phyloP scores from a whole-genome alignment of 1,140 invertebrate species.

The Zaprionus capensis region DNA sequence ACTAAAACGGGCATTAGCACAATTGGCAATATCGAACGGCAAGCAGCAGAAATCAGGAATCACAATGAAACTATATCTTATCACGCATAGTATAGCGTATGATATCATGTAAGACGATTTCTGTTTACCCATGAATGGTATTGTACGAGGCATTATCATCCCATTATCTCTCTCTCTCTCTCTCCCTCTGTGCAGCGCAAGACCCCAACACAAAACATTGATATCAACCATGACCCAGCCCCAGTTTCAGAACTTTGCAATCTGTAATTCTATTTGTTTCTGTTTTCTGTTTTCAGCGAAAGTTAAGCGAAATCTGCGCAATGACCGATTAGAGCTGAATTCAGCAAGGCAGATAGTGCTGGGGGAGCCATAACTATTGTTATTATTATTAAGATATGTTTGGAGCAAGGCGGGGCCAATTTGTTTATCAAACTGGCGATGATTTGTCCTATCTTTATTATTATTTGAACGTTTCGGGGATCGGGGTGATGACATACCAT shows the following conservation, averaged over 20 bases:
- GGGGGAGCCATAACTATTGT: neutral
- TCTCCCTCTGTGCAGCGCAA: slow-evolving; percentile 43
- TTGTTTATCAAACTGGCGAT: slow-evolving; percentile 28
- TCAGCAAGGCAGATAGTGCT: slow-evolving; percentile 9
- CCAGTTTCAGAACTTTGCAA: slow-evolving; percentile 41
- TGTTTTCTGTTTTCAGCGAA: slow-evolving; percentile 27
- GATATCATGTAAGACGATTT: slow-evolving; percentile 70
- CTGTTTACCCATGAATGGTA: slow-evolving; percentile 27
- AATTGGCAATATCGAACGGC: slow-evolving; percentile 26
- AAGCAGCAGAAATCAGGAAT: slow-evolving; percentile 26
- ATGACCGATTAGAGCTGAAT: slow-evolving; percentile 54
- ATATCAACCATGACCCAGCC: slow-evolving; percentile 67
- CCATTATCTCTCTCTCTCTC: slow-evolving; percentile 52
- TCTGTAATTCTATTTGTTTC: slow-evolving; percentile 24
- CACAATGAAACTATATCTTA: slow-evolving; percentile 67
- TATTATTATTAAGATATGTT: slow-evolving; percentile 9
- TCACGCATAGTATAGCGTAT: slow-evolving; percentile 47
- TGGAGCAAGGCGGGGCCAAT: slow-evolving; percentile 10
- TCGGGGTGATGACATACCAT: slow-evolving; percentile 13
- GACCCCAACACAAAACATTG: slow-evolving; percentile 40
- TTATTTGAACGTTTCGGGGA: slow-evolving; percentile 19
- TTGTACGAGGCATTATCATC: slow-evolving; percentile 59
- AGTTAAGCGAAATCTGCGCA: slow-evolving; percentile 48
- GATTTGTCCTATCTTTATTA: slow-evolving; percentile 20
- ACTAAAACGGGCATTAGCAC: slow-evolving; percentile 40